These are phyloP conservation scores for Onychomys leucogaster DNA, from an alignment of 2,797 vertebrate species.

Conservation along the genomic window DNA sequence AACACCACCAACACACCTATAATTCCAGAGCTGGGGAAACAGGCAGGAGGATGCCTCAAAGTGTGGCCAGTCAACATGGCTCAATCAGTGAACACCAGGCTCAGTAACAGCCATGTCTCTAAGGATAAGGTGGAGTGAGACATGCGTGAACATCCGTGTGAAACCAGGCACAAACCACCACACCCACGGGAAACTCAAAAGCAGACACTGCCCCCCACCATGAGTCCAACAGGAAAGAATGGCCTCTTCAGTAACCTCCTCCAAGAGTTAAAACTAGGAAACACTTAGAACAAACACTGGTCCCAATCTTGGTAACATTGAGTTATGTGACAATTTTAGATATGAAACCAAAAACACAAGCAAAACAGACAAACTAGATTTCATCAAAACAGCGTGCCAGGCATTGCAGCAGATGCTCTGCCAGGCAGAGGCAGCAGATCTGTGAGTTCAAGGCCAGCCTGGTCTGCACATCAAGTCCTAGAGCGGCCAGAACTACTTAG, in stretches of 20 bases:
- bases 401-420: background rate
- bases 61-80: background rate
- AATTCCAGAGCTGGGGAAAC: background rate
- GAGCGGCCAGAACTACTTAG: background rate
- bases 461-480: background rate
- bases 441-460: background rate
- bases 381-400: background rate
- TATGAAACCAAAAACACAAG: background rate
- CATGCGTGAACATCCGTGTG: background rate
- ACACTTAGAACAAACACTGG: background rate
- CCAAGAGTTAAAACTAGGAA: background rate
- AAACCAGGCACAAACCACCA: background rate
- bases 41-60: background rate
- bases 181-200: background rate
- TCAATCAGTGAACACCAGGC: background rate
- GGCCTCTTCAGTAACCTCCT: background rate
- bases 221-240: background rate
- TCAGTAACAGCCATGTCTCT: background rate
- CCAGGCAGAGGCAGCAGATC: background rate
- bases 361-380: background rate
- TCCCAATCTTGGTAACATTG: background rate
- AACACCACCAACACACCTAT: background rate
- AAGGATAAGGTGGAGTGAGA: background rate
- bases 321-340: background rate
- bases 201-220: background rate